Base-by-base conservation (phyloP, 2,113 vertebrate species). In the Malurus alboscapulatus region DNA sequence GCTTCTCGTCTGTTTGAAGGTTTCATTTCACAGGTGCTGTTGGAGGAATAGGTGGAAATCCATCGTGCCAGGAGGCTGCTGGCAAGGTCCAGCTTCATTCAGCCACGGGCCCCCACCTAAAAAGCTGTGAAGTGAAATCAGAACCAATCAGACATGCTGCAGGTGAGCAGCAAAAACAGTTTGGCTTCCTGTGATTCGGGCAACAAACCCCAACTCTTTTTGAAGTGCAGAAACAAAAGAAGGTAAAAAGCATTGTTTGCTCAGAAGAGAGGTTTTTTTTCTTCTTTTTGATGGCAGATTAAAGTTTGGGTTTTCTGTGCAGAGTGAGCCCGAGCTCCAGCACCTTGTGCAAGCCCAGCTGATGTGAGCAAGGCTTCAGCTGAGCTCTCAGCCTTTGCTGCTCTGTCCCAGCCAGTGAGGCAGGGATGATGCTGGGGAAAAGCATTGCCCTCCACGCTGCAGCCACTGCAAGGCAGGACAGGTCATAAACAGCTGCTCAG, bases 401-500 rank as follows among this genome's bases (percentile, higher is more conserved):
- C 51, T 58, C 7, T 34, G 20, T 69, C 81, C 55, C 55, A n/a
- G 47, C 38, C 40, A 27, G 26, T 3, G 17, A 58, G 42, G 79
- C 61, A 78, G 40, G 29, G 75, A 32, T 2, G 30, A 21, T 58
- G 73, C 61, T 79, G 66, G 45, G 87, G 84, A 87, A 42, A 18
- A 84, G 48, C 62, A 14, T 10, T 48, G 75, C 79, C 87, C 59
- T 78, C 30, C 63, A 6, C 12, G 3, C 84, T 62, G 29, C 76
- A 91, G 66, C 65, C 78, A 72, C 17, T 11, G 65, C 67, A 65
- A 22, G 20, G 80, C 29, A 50, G 78, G 92, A 30, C 66, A n/a
- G 82, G 84, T 36, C 26, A 34, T 48, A 74, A 77, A 57, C 91
- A 96, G 90, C 91, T 95, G 92, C 83, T 93, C 68, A 80, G 55